Evolutionary conservation across 2,888 invertebrate genomes (phyloP), one percentile per base, ranked within the genome.

Genomic region (Leptura quadrifasciata): DNA sequence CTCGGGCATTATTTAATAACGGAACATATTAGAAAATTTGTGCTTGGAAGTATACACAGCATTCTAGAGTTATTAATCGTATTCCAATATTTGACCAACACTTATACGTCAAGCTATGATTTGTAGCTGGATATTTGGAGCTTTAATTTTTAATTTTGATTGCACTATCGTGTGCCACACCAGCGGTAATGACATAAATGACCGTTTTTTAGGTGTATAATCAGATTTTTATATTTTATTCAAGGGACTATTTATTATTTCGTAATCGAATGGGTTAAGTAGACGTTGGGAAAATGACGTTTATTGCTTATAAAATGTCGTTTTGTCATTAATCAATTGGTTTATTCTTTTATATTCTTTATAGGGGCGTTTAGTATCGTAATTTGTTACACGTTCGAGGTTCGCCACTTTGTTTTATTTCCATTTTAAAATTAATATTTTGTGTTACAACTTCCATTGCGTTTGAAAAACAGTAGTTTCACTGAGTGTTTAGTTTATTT

Each of bases 61-160:
- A n/a, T n/a, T n/a, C n/a, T n/a, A n/a, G n/a, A n/a, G n/a, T n/a
- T n/a, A n/a, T n/a, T n/a, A n/a, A n/a, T n/a, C n/a, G n/a, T n/a
- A n/a, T n/a, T n/a, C n/a, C n/a, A n/a, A n/a, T n/a, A 27, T 27
- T 27, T 27, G 6, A 27, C 27, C 27, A 27, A 27, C 27, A 27
- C 27, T 8, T 27, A 27, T 27, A n/a, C n/a, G n/a, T n/a, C n/a
- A n/a, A 27, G 3, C 27, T 5, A 9, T 39, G 10, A 39, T 39
- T 39, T 10, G 10, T 61, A 35, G 35, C 31, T 47, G 57, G 63
- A 39, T 63, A 63, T 72, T 65, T 68, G 72, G 68, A 17, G 31
- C 47, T 81, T 82, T 78, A 82, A 83, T 83, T 82, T 82, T 83
- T 83, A 81, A 83, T 83, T 82, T 76, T 83, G 82, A 83, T 81